Conservation (phyloP, 2,797 vertebrate species). For the Tokudaia muenninki region DNA sequence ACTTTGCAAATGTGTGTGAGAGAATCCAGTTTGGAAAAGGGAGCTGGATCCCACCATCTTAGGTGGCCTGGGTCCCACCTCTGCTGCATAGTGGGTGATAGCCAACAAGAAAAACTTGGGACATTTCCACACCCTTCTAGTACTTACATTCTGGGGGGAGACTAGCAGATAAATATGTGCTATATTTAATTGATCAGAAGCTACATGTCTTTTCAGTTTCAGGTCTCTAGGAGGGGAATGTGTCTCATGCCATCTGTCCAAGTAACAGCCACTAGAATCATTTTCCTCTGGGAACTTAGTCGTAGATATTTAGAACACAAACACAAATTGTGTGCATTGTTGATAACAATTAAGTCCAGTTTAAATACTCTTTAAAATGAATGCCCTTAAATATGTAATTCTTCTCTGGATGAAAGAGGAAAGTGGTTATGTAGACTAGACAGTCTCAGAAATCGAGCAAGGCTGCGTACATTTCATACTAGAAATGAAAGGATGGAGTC, state of each 20-base stretch:
- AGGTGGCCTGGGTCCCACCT: neutral
- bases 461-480: constrained; percentile 30
- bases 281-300: constrained; percentile 51
- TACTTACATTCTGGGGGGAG: constrained; percentile 9
- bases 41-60: neutral
- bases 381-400: constrained; percentile 37
- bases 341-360: neutral
- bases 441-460: constrained; percentile 50
- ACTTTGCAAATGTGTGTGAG: neutral
- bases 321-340: constrained; percentile 12
- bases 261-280: neutral
- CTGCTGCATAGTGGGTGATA: constrained; percentile 7
- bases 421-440: constrained; percentile 2
- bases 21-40: neutral
- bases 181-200: constrained; percentile 24
- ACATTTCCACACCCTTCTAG: neutral
- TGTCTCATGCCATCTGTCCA: neutral
- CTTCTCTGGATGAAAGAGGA: constrained; percentile 40
- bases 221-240: constrained; percentile 34
- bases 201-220: constrained; percentile 12
- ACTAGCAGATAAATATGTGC: neutral
- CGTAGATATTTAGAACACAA: constrained; percentile 52
- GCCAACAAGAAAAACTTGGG: neutral
- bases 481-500: neutral
- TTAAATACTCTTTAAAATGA: constrained; percentile 48